These are phyloP conservation scores for Caerostris extrusa DNA, from an alignment of 1,140 invertebrate species.

Conservation along the genomic window DNA sequence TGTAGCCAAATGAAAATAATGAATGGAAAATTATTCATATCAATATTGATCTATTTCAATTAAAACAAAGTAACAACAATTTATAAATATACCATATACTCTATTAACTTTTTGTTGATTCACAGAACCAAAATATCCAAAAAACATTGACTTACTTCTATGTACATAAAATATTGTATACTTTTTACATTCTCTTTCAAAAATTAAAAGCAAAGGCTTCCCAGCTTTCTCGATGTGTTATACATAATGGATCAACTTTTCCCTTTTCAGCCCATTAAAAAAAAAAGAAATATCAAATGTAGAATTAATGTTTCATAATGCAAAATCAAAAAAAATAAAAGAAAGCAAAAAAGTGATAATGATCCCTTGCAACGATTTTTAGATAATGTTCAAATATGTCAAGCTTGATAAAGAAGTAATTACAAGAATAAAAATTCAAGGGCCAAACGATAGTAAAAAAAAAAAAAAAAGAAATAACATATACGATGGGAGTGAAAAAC, in stretches of 20 bases:
- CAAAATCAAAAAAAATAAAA: neutral
- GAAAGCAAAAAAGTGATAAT: neutral
- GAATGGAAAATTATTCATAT: no score
- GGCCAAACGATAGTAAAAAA: neutral
- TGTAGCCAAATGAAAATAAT: no score
- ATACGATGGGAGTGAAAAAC: neutral
- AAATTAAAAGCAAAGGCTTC: no score
- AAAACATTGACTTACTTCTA: no score
- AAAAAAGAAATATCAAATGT: neutral
- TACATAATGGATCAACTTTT: neutral
- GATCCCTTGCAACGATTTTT: conserved; percentile 25
- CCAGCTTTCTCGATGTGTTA: neutral
- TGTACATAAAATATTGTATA: no score
- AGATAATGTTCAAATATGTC: conserved; percentile 33
- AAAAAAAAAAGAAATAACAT: neutral
- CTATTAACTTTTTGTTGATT: no score
- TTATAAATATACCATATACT: no score
- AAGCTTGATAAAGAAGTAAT: conserved; percentile 28
- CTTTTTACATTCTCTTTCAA: no score
- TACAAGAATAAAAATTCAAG: conserved; percentile 32
- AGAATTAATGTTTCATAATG: neutral
- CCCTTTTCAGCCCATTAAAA: neutral
- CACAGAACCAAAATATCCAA: no score
- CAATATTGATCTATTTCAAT: no score
- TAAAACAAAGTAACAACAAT: no score